A percentile compares a stretch with the other conserved stretches of the same genome.
Conservation (phyloP, 92 coral and sea anemone species). For the Paramuricea clavata region DNA sequence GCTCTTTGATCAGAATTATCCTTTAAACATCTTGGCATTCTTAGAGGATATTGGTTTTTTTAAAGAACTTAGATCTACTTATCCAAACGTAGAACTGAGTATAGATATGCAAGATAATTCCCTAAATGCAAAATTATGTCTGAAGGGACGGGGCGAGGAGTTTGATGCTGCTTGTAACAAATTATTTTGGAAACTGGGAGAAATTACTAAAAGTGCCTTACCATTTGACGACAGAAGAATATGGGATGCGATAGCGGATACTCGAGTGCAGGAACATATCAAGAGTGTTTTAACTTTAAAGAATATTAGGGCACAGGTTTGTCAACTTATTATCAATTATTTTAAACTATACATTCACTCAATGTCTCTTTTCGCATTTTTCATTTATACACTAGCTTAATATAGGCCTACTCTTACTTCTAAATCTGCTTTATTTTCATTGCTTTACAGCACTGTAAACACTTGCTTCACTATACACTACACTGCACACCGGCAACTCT, state of each 20-base stretch:
- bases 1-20: neutral
- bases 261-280: neutral
- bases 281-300: neutral
- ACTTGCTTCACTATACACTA: too few species aligned
- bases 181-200: neutral
- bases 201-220: neutral
- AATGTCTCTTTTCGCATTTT: too few species aligned
- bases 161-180: neutral
- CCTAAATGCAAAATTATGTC: neutral
- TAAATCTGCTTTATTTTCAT: too few species aligned
- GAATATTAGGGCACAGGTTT: neutral
- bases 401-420: too few species aligned
- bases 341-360: too few species aligned
- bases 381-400: too few species aligned
- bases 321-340: neutral
- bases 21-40: neutral
- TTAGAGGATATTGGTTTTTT: conserved; percentile 7
- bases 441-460: too few species aligned
- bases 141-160: neutral
- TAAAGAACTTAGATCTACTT: neutral
- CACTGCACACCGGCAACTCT: too few species aligned
- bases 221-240: neutral
- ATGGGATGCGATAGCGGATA: neutral
- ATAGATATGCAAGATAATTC: neutral
- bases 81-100: neutral